phyloP scores from a whole-genome alignment of 92 coral and sea anemone species.

The Hydrozoanthus gracilis region DNA sequence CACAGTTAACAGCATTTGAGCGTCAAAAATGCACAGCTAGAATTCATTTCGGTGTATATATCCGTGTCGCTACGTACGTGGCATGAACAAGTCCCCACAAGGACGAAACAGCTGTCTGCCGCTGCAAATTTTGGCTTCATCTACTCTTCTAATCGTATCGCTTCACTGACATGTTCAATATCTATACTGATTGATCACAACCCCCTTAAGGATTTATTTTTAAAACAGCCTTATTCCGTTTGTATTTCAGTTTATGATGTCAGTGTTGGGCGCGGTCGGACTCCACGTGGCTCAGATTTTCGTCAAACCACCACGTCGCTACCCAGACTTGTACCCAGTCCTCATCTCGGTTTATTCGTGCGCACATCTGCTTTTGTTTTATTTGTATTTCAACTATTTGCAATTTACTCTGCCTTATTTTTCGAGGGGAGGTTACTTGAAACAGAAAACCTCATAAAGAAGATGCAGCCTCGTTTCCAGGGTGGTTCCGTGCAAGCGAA shows the following conservation, averaged over 20 bases:
- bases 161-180: too few species aligned
- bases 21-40: too few species aligned
- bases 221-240: neutral
- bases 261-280: slow-evolving; percentile 71
- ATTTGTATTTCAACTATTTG: slow-evolving; percentile 76
- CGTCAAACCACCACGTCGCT: slow-evolving; percentile 74
- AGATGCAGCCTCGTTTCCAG: too few species aligned
- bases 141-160: too few species aligned
- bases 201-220: neutral
- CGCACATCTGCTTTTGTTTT: slow-evolving; percentile 78
- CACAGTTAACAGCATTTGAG: too few species aligned
- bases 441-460: slow-evolving; percentile 41
- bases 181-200: too few species aligned
- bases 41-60: too few species aligned
- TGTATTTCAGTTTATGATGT: slow-evolving; percentile 75
- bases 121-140: too few species aligned
- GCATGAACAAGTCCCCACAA: too few species aligned
- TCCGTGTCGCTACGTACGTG: too few species aligned
- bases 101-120: too few species aligned
- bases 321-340: slow-evolving; percentile 94
- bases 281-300: slow-evolving; percentile 71
- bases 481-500: too few species aligned
- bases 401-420: slow-evolving; percentile 79
- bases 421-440: slow-evolving; percentile 40
- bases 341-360: slow-evolving; percentile 89